A percentile compares a stretch with the other conserved stretches of the same genome.
Evolutionary conservation across 53 echinoderm and acorn worm genomes (phyloP).

Genomic region (Astropecten irregularis): DNA sequence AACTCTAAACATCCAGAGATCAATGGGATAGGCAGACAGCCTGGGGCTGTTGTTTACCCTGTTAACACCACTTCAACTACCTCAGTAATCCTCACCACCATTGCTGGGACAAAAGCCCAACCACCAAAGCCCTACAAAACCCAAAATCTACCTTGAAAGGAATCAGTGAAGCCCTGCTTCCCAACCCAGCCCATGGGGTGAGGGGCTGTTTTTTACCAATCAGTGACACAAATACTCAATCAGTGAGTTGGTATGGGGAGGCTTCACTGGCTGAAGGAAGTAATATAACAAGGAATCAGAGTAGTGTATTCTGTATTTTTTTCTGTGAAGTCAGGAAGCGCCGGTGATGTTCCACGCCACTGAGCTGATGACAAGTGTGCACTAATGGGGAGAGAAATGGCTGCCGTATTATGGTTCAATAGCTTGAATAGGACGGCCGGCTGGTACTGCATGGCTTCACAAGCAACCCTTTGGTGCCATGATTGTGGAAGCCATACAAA

Average conservation of each 20-base stretch:
- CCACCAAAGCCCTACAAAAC: neutral
- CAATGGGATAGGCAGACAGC: neutral
- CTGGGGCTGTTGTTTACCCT: conserved; percentile 25
- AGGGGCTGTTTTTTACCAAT: neutral
- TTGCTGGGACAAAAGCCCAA: neutral
- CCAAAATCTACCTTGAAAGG: neutral
- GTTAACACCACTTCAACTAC: conserved; percentile 24
- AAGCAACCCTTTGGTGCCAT: neutral
- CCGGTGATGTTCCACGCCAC: neutral
- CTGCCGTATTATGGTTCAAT: neutral
- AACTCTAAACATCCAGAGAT: neutral
- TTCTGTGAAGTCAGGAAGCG: neutral
- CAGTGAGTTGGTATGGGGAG: neutral
- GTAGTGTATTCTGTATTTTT: neutral
- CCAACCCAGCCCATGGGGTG: too few relatives aligned
- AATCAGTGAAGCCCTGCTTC: neutral
- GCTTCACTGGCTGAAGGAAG: neutral
- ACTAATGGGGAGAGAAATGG: neutral
- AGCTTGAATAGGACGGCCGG: too few relatives aligned
- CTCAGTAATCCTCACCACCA: neutral
- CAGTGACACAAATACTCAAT: neutral
- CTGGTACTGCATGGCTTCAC: neutral
- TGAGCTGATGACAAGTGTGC: neutral
- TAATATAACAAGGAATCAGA: neutral
- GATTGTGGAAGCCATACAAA: neutral